Evolutionary conservation across 2,797 vertebrate species (phyloP), one percentile per base, ranked within the genome.

Genomic region (Australoheros facetus): DNA sequence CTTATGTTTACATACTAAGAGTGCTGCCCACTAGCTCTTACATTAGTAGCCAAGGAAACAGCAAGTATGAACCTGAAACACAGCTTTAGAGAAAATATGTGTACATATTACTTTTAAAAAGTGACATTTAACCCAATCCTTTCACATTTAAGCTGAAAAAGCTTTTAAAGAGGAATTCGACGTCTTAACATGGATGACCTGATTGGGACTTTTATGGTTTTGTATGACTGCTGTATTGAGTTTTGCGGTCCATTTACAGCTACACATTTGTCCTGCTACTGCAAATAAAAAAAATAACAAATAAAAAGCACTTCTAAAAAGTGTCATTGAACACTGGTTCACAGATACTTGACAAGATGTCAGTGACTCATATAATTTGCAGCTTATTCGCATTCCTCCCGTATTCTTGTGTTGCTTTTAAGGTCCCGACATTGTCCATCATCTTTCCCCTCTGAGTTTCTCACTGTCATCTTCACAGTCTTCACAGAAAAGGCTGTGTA

Each of bases 401-500:
- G 8, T 32, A 37, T 59, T 73, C 13, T 58, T 3, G 59, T 32
- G 69, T 48, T 55, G 42, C 72, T 80, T 84, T 77, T n/a, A 78
- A 70, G 39, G 19, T 42, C 42, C 17, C 34, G 32, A 55, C 42
- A 56, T 58, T 70, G 26, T 78, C 55, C n/a, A 28, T 76, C 66
- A 51, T 77, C 71, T 55, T 48, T 75, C 23, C 51, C 62, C 21
- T 76, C 60, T 69, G 74, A 72, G 23, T 71, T 74, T 32, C 42
- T 69, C 51, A 23, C 30, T 56, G 71, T 69, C 5, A 17, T 86
- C 70, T 48, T 42, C 51, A 39, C 62, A 64, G 21, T 66, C 57
- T 14, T 32, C 30, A 60, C 54, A 64, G 39, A 53, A 70, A 82
- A 80, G 53, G 32, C 56, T 28, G 79, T 78, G 73, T 62, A 39